Percentiles rank a stretch among this genome's conserved stretches.
Conservation (phyloP, 2,797 vertebrate species). For the Margarornis squamiger region DNA sequence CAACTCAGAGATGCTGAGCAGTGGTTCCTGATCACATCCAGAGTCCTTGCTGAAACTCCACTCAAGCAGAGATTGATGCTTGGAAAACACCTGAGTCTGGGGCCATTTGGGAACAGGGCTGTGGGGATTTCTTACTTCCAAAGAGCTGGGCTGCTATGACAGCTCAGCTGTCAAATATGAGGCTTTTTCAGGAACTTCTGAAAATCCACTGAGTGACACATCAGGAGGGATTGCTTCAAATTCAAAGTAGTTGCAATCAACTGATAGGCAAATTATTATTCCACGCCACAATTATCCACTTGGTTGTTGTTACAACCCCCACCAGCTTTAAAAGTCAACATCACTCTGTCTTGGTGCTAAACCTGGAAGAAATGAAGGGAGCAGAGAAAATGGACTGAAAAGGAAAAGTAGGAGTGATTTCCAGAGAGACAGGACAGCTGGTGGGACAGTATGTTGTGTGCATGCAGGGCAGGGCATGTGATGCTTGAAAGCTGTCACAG, state of each 20-base stretch:
- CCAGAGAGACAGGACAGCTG: not conserved
- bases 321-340: not conserved
- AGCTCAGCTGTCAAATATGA: not conserved
- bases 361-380: not conserved
- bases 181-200: not conserved
- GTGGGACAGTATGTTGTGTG: not conserved
- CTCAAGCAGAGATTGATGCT: not conserved
- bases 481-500: too few species aligned
- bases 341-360: not conserved
- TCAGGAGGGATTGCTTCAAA: constrained; percentile 5
- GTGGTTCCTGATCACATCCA: not conserved
- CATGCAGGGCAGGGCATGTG: not conserved
- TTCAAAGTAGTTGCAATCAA: constrained; percentile 41
- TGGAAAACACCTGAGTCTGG: not conserved
- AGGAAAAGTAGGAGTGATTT: not conserved
- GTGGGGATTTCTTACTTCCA: not conserved
- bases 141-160: not conserved
- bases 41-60: not conserved
- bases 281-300: constrained; percentile 12
- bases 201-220: not conserved
- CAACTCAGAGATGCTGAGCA: not conserved
- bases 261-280: constrained; percentile 8
- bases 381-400: not conserved
- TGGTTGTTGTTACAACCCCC: not conserved
- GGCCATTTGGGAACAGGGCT: not conserved